These are phyloP conservation scores for Brachionus sp. DNA, from an alignment of 1,140 invertebrate genomes.

Conservation along the genomic window DNA sequence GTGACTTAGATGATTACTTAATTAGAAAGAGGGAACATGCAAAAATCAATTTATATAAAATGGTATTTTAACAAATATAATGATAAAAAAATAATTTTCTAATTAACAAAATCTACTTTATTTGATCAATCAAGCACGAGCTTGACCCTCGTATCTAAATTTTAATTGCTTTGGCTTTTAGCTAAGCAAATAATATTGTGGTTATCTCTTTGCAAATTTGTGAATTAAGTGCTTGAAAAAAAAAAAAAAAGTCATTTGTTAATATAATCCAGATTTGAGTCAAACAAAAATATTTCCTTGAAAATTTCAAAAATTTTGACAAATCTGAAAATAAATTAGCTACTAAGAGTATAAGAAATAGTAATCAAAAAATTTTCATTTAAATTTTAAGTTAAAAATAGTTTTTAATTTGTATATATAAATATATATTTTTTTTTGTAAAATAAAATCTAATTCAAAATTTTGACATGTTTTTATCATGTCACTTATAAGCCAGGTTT, in stretches of 20 bases:
- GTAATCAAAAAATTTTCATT: not conserved
- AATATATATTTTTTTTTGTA: not conserved
- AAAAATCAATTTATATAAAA: not conserved
- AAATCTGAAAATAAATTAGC: not conserved
- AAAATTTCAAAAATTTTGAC: constrained; percentile 32
- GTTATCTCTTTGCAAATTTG: constrained; percentile 13
- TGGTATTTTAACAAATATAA: not conserved
- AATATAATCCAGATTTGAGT: constrained; percentile 22
- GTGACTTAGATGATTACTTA: not conserved
- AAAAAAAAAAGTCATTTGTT: not conserved
- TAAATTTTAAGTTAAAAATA: constrained; percentile 7
- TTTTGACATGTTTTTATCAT: not conserved
- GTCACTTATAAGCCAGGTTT: not conserved
- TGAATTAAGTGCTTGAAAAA: not conserved
- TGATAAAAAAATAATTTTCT: not conserved
- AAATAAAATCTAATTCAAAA: not conserved
- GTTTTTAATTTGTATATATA: not conserved
- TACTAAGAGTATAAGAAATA: not conserved
- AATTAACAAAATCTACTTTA: not conserved
- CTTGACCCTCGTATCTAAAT: not conserved
- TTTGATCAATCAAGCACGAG: constrained; percentile 1
- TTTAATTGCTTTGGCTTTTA: constrained; percentile 22
- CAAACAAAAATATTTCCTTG: constrained; percentile 22
- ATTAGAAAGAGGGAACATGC: not conserved
- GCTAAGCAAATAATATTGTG: not conserved